Percentiles rank a stretch among this genome's conserved stretches.
phyloP scores from a whole-genome alignment of 2,113 vertebrate species.

The Thomomys bottae region DNA sequence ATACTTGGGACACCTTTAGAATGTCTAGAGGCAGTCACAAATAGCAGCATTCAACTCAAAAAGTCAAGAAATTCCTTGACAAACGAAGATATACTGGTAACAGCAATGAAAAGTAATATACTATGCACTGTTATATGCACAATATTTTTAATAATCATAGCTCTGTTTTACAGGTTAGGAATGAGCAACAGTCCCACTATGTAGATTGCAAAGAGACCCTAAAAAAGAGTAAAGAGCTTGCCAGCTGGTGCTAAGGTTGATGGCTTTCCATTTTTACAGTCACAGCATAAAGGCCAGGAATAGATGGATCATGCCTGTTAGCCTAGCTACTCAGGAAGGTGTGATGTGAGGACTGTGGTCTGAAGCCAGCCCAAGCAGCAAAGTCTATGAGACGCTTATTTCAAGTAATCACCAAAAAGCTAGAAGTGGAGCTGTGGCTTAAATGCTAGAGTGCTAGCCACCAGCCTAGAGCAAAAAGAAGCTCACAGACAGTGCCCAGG shows the following conservation, averaged over 20 bases:
- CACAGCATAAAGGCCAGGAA: background rate
- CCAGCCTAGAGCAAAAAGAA: too few relatives aligned
- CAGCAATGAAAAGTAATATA: background rate
- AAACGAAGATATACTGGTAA: background rate
- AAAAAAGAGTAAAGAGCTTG: background rate
- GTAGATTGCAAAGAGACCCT: too few relatives aligned
- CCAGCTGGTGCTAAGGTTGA: too few relatives aligned
- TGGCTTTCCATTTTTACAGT: background rate
- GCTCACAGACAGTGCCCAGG: too few relatives aligned
- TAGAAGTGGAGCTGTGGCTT: too few relatives aligned
- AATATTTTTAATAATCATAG: background rate
- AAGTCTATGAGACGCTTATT: too few relatives aligned
- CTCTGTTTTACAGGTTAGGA: background rate
- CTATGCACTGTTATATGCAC: background rate
- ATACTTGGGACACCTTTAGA: background rate
- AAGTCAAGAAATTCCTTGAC: background rate
- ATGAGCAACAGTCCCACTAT: background rate
- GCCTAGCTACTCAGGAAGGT: too few relatives aligned
- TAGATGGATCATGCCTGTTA: too few relatives aligned
- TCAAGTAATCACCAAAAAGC: too few relatives aligned
- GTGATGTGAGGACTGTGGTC: too few relatives aligned
- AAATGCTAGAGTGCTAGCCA: too few relatives aligned
- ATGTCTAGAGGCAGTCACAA: background rate
- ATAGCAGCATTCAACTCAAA: background rate
- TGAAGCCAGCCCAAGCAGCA: too few relatives aligned